These are phyloP conservation scores for Papilio polytes DNA, from an alignment of 1,140 invertebrate genomes.

Conservation along the genomic window DNA sequence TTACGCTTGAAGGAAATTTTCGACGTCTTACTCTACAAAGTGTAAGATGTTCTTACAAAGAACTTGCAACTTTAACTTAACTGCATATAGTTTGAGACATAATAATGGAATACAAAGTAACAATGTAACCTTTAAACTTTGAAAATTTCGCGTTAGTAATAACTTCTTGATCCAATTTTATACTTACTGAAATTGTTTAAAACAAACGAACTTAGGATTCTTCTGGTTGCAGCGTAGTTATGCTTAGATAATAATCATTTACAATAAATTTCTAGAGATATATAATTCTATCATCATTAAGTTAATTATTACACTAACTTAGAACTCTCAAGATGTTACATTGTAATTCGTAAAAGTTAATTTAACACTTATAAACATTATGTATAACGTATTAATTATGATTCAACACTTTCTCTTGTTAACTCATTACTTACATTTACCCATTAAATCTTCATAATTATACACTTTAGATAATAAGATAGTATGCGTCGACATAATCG, in stretches of 20 bases:
- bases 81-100: not conserved
- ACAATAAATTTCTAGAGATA: too few species aligned
- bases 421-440: not conserved
- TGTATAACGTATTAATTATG: not conserved
- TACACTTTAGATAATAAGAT: conserved; percentile 23
- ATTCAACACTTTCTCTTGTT: conserved; percentile 23
- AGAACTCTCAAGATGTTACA: not conserved
- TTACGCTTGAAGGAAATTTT: not conserved
- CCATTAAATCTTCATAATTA: conserved; percentile 32
- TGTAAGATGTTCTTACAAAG: not conserved
- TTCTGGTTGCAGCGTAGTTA: too few species aligned
- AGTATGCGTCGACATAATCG: conserved; percentile 31
- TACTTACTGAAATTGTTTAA: too few species aligned
- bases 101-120: not conserved
- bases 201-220: too few species aligned
- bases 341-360: not conserved
- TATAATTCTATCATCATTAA: too few species aligned
- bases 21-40: not conserved
- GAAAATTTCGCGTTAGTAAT: not conserved
- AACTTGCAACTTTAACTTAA: not conserved
- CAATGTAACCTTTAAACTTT: not conserved
- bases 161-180: not conserved
- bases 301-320: not conserved
- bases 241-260: too few species aligned
- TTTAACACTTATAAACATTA: not conserved